Base-by-base conservation (phyloP, 2,113 vertebrate species). In the Megatriorchis doriae region DNA sequence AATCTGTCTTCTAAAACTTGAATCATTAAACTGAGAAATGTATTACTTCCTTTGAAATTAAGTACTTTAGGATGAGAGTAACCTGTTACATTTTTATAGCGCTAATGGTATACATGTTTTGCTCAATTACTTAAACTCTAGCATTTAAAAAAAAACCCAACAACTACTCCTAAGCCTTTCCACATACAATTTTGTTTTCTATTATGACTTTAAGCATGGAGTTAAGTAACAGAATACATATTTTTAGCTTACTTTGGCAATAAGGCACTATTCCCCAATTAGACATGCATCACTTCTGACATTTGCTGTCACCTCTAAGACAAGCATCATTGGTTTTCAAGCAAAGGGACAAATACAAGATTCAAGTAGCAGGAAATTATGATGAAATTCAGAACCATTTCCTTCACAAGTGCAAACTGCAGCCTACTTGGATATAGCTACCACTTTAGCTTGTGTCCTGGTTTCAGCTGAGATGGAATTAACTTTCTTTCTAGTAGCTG, bases 331-430 rank as follows among this genome's bases (percentile, higher is more conserved):
- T 43, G 20, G 8, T 81, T 92, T 86, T 71, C 81, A 74, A 72
- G 53, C 32, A 71, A 80, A 95, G 16, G 8, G 9, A 61, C 31
- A 96, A 92, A 84, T 3, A 11, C 42, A 59, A 73, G 17, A 63
- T 20, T 72, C 40, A 91, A 70, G 62, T 3, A 42, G 34, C 12
- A 21, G 45, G 38, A 94, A 66, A 68, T 7, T 1, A 53, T 81
- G 17, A 18, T 12, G 97, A 92, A 91, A 92, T 67, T 93, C 45
- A 72, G 92, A 96, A 91, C 10, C 1, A 81, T 22, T 82, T 50
- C 82, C 80, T 81, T 50, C 43, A 79, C 50, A 81, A 92, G 74
- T 40, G 20, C 23, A 88, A 75, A 73, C 23, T 79, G 36, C 26
- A 93, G 63, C 32, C 65, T 90, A 56, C 50, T 68, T 47, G 61